A percentile compares a stretch with the other conserved stretches of the same genome.
Conservation (phyloP, 1,140 invertebrate species). For the Apis florea region DNA sequence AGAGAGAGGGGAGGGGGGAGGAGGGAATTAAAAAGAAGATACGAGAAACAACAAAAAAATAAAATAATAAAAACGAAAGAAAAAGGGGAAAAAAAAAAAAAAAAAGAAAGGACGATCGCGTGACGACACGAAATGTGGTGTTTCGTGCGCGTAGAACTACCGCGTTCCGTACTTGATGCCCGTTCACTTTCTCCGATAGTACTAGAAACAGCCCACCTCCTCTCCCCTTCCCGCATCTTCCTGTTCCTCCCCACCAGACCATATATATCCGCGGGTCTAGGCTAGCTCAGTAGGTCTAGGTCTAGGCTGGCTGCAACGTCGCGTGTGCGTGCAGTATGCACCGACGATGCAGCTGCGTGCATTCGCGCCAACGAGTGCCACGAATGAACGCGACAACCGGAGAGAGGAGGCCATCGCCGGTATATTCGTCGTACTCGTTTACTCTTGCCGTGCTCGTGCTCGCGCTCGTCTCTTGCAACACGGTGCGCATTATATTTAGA, state of each 20-base stretch:
- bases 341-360: constrained; percentile 57
- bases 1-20: neutral
- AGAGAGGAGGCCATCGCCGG: constrained; percentile 4
- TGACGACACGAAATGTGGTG: constrained; percentile 55
- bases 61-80: neutral
- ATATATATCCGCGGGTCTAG: constrained; percentile 71
- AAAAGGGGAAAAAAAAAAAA: neutral
- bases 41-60: neutral
- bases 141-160: constrained; percentile 42
- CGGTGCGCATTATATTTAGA: constrained; percentile 58
- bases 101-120: constrained; percentile 19
- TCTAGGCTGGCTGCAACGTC: constrained; percentile 71
- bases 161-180: constrained; percentile 52
- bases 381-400: neutral
- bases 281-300: constrained; percentile 78
- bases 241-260: constrained; percentile 48
- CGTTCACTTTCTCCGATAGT: constrained; percentile 75
- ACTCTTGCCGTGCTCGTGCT: neutral
- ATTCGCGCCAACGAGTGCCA: constrained; percentile 24
- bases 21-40: neutral
- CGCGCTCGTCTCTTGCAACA: constrained; percentile 3
- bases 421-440: constrained; percentile 5
- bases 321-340: constrained; percentile 64
- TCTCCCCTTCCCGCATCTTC: constrained; percentile 32
- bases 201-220: constrained; percentile 58